A percentile compares a stretch with the other conserved stretches of the same genome.
These are phyloP conservation scores for Anableps anableps DNA, from an alignment of 2,797 vertebrate species.

Conservation along the genomic window DNA sequence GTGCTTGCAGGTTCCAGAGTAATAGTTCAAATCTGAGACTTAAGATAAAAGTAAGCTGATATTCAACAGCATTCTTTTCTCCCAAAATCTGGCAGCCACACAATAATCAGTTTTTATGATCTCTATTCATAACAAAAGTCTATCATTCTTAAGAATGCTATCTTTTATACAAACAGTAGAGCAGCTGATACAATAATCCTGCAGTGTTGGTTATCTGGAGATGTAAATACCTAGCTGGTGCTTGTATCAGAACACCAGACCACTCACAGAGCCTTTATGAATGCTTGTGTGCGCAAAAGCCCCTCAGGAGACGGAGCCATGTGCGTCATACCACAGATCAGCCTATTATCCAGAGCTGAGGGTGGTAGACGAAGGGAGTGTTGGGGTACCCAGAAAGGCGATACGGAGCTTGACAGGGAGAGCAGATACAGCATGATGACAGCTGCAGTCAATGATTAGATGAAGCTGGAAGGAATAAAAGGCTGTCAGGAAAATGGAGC, in stretches of 20 bases:
- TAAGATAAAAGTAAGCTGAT: slow-evolving; percentile 19
- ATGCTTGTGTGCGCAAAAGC: slow-evolving; percentile 72
- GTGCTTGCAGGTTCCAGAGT: not conserved
- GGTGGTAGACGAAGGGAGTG: slow-evolving; percentile 50
- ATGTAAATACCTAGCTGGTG: slow-evolving; percentile 72
- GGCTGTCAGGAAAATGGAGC: slow-evolving; percentile 2
- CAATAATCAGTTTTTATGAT: slow-evolving; percentile 35
- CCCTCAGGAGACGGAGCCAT: slow-evolving; percentile 69
- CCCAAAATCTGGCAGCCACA: slow-evolving; percentile 16
- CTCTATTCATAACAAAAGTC: slow-evolving; percentile 45
- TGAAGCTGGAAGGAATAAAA: slow-evolving; percentile 24
- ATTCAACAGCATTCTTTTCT: not conserved
- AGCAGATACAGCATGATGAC: slow-evolving; percentile 30
- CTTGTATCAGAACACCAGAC: slow-evolving; percentile 59
- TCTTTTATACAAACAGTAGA: slow-evolving; percentile 42
- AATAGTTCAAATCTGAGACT: slow-evolving; percentile 8
- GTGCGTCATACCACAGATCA: slow-evolving; percentile 76
- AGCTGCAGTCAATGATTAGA: slow-evolving; percentile 21
- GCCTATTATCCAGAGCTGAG: slow-evolving; percentile 72
- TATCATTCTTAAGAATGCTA: slow-evolving; percentile 60
- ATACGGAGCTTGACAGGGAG: slow-evolving; percentile 45
- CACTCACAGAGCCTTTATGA: slow-evolving; percentile 64
- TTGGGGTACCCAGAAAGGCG: slow-evolving; percentile 57
- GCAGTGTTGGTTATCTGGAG: slow-evolving; percentile 70
- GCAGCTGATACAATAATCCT: slow-evolving; percentile 61